phyloP scores from a whole-genome alignment of 2,113 vertebrate genomes.

The Thunnus thynnus region DNA sequence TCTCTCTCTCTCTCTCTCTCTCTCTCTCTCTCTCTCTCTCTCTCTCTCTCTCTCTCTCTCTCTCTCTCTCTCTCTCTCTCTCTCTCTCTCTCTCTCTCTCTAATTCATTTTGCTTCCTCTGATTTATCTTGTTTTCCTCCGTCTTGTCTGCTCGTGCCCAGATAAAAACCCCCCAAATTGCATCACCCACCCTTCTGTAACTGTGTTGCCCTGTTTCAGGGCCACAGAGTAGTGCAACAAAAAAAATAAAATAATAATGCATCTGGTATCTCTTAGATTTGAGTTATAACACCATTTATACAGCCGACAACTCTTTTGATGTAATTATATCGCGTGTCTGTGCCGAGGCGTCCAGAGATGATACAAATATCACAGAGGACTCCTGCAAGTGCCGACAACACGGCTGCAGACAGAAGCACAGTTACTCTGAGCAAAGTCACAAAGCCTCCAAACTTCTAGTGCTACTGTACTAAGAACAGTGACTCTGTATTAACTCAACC shows the following conservation, averaged over 20 bases:
- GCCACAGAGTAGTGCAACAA: constrained; percentile 6
- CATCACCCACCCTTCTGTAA: constrained; percentile 55
- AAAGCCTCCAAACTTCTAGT: neutral
- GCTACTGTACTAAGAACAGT: fast-evolving
- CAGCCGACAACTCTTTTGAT: constrained; percentile 43
- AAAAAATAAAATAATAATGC: constrained; percentile 43
- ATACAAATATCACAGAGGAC: constrained; percentile 6
- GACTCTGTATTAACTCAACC: neutral
- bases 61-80: constrained; percentile 59
- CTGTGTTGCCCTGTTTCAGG: constrained; percentile 46
- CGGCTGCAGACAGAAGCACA: neutral
- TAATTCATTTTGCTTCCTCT: constrained; percentile 73
- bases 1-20: constrained; percentile 61
- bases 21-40: constrained; percentile 58
- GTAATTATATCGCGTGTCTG: constrained; percentile 59
- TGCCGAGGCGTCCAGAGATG: constrained; percentile 32
- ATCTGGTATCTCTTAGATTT: constrained; percentile 63
- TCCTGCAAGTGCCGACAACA: neutral
- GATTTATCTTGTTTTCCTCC: constrained; percentile 71
- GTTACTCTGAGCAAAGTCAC: neutral
- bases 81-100: constrained; percentile 56
- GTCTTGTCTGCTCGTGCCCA: constrained; percentile 58
- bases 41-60: constrained; percentile 59
- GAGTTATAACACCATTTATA: constrained; percentile 61
- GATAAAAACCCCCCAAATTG: constrained; percentile 72